Base-by-base conservation (phyloP, 2,113 vertebrate species). In the Tyrannus savana region DNA sequence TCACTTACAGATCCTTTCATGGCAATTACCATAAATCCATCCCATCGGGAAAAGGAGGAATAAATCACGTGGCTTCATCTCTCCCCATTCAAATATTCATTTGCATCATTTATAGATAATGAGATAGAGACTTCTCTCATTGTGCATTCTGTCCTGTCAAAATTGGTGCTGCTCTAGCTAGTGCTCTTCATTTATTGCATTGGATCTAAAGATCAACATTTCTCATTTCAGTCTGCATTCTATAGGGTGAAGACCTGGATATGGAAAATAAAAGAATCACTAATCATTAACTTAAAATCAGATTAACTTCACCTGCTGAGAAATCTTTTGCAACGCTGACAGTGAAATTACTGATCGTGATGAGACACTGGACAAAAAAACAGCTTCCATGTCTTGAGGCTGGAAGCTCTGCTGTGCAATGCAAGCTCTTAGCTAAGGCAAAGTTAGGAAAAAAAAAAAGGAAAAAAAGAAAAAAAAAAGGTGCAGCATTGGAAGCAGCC, bases 71-170 rank as follows among this genome's bases (percentile, higher is more conserved):
- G 84, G 37, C 44, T 58, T 97, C 63, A 75, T 80, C 71, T 89
- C 49, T 85, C 86, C 58, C 41, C 50, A 76, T 53, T 79, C 77
- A 90, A 91, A 91, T 94, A 77, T 50, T 77, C 50, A 73, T 94
- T 71, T 89, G 17, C 69, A 64, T 97, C 80, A 73, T 72, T 84
- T 89, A 96, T 92, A 80, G n/a, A 60, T 74, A 68, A 96, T 44
- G 63, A 92, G 46, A 69, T 86, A 76, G 60, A 79, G 55, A 62
- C 39, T 81, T 80, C n/a, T 75, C 52, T 85, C 74, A 12, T 37
- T 63, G 69, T 90, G 68, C 53, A 27, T 41, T 62, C 52, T 58
- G 47, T 24, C 68, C 72, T 80, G 73, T 12, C 78, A 62, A 79
- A 89, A 75, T 60, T 62, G 66, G 50, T 66, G 41, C 63, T 64